Evolutionary conservation across 2,797 vertebrate species (phyloP), one percentile per base, ranked within the genome.

Genomic region (Lates japonicus): DNA sequence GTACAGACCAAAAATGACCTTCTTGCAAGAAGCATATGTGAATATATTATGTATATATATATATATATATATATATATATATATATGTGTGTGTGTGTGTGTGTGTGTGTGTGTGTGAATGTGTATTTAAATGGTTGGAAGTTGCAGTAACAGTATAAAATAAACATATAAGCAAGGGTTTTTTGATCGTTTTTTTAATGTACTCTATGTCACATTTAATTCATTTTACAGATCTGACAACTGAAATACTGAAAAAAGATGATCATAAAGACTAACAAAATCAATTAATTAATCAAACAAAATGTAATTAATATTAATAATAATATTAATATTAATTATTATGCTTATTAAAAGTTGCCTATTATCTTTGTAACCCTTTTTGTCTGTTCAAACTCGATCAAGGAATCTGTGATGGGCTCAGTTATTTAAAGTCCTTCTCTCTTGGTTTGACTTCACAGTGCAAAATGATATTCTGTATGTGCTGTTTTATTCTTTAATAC

Each of bases 1-100:
- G 80, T 78, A 22, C 70, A 73, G 20, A 29, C 16, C 17, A 59
- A 59, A 29, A 51, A 41, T 25, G 20, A 37, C 46, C 73, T 78
- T 48, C 31, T 33, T 52, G 13, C 3, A 57, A n/a, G 10, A 52
- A 11, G 35, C 37, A 11, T 58, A 39, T 46, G 20, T 31, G 2
- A 58, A 46, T 25, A 22, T 35, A 13, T 37, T 48, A 22, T 29
- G 31, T 19, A 3, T 25, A 29, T 29, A 29, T 29, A 29, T 29
- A 29, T 29, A 29, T 29, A 29, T 29, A 29, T 29, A 29, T 29
- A 29, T 29, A 29, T 29, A 29, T 29, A 29, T 29, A 29, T 29
- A 29, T 29, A 29, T 29, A 29, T 29, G 25, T 29, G 25, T 29
- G 25, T 29, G 25, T 29, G 25, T 25, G 33, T 29, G 25, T 29